phyloP scores from a whole-genome alignment of 2,113 vertebrate species.

The Dromiciops gliroides region DNA sequence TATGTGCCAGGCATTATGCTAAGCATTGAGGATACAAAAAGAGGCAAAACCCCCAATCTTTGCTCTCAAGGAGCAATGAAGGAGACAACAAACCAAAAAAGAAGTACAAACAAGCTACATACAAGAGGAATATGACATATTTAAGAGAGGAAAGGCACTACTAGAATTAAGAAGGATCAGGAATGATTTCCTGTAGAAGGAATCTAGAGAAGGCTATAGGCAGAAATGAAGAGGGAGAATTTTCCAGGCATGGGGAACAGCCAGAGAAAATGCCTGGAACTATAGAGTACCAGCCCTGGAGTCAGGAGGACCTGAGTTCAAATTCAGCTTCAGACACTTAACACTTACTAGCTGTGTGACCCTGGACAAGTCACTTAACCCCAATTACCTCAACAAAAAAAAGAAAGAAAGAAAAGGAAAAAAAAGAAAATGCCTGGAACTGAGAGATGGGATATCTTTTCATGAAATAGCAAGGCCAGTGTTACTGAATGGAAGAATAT shows the following conservation, averaged over 20 bases:
- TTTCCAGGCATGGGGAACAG: neutral
- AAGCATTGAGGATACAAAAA: neutral
- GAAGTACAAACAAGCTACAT: neutral
- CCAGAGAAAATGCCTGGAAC: neutral
- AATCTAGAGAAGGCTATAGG: neutral
- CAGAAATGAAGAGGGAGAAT: neutral
- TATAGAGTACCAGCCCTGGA: no score
- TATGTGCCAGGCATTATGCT: neutral
- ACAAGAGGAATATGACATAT: neutral
- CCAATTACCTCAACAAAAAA: no score
- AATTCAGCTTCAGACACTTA: no score
- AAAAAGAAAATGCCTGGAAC: neutral
- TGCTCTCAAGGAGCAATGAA: neutral
- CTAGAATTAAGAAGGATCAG: neutral
- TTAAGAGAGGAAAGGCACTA: neutral
- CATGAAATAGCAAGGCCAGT: neutral
- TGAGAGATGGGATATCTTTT: neutral
- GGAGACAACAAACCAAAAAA: neutral
- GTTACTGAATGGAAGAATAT: neutral
- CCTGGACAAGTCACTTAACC: no score
- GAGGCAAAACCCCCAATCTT: no score
- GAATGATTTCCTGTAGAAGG: neutral
- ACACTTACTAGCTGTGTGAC: no score
- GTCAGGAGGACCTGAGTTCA: no score
- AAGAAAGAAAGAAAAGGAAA: no score